Evolutionary conservation across 2,888 invertebrate species (phyloP).

Genomic region (Mimas tiliae): DNA sequence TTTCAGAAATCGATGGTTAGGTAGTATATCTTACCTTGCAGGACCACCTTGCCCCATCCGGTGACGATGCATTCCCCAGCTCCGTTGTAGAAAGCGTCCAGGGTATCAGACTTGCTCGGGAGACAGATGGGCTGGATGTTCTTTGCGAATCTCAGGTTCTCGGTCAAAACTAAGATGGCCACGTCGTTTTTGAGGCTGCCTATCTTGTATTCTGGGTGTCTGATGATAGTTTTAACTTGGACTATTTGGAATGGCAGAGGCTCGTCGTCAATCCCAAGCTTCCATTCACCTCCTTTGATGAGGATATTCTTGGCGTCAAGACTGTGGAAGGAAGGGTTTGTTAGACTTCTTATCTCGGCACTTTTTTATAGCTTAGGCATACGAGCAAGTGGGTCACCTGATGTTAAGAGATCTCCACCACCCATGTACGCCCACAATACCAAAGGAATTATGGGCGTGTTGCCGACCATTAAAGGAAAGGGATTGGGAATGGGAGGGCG

Average conservation of each 20-base stretch:
- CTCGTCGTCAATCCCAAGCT: slow-evolving; percentile 91
- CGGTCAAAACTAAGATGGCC: slow-evolving; percentile 88
- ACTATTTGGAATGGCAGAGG: slow-evolving; percentile 92
- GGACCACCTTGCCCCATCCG: slow-evolving; percentile 92
- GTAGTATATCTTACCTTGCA: slow-evolving; percentile 86
- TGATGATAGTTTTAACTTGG: slow-evolving; percentile 87
- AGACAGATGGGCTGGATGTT: slow-evolving; percentile 91
- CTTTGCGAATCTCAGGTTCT: slow-evolving; percentile 86
- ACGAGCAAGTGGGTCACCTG: too few species aligned
- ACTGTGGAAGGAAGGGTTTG: slow-evolving; percentile 63
- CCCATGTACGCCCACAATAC: too few species aligned
- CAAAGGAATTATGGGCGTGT: too few species aligned
- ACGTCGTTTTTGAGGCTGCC: slow-evolving; percentile 87
- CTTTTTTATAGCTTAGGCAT: too few species aligned
- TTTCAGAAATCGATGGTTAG: too few species aligned
- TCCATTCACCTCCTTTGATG: slow-evolving; percentile 94
- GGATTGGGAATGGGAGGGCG: too few species aligned
- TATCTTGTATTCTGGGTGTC: slow-evolving; percentile 88
- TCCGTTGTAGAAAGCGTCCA: slow-evolving; percentile 85
- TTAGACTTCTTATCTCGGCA: too few species aligned
- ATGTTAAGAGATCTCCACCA: too few species aligned
- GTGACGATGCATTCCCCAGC: slow-evolving; percentile 89
- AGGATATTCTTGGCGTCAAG: slow-evolving; percentile 87
- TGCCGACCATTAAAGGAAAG: too few species aligned
- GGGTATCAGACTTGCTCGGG: slow-evolving; percentile 69